phyloP scores from a whole-genome alignment of 2,888 invertebrate genomes.

The Trichogramma dendrolimi region DNA sequence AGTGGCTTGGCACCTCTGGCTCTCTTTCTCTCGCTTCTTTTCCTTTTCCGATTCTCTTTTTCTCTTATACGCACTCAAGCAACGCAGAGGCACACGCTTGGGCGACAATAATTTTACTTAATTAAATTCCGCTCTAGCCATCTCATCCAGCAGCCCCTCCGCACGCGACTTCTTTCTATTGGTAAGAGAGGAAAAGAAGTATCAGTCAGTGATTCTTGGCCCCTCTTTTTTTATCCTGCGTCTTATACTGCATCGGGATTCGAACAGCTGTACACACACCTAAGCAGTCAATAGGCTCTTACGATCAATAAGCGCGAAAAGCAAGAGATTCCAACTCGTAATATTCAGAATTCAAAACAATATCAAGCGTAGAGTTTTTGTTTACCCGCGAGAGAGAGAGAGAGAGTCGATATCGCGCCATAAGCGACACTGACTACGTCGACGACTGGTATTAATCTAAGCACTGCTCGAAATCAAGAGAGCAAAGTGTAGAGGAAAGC shows the following conservation, averaged over 20 bases:
- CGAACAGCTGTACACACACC: not conserved
- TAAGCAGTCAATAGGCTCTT: not conserved
- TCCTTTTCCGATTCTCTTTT: constrained; percentile 27
- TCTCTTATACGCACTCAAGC: not conserved
- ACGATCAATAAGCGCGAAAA: constrained; percentile 29
- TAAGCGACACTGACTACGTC: no score
- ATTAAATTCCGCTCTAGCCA: constrained; percentile 53
- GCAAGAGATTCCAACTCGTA: constrained; percentile 23
- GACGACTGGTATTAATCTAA: no score
- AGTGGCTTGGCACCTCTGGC: constrained; percentile 38
- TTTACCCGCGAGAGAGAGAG: no score
- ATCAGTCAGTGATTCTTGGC: constrained; percentile 27
- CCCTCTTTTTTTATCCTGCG: not conserved
- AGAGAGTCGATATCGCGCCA: no score
- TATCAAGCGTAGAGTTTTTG: no score
- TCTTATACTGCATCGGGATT: not conserved
- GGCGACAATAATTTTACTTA: constrained; percentile 51
- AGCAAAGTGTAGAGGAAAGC: constrained; percentile 22
- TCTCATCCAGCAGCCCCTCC: constrained; percentile 28
- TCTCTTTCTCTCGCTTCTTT: constrained; percentile 17
- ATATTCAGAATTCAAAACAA: no score
- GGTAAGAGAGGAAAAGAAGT: constrained; percentile 12
- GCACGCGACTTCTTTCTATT: not conserved
- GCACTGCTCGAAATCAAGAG: constrained; percentile 29
- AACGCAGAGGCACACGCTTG: constrained; percentile 17